These are phyloP conservation scores for Corydoras maculifer DNA, from an alignment of 2,113 vertebrate species.

Conservation along the genomic window DNA sequence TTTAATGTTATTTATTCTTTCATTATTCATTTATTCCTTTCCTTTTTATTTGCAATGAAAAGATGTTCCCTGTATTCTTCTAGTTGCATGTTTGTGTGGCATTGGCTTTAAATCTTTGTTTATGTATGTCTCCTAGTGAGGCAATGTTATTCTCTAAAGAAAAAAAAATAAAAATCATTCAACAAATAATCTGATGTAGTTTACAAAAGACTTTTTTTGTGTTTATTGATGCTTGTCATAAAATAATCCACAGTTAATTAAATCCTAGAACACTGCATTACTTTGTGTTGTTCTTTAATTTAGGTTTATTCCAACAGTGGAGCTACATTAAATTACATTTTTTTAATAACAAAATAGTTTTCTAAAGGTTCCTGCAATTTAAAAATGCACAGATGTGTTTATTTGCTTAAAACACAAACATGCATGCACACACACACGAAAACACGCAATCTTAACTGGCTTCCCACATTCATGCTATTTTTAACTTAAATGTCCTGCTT, in stretches of 20 bases:
- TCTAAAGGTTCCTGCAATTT: too few species aligned
- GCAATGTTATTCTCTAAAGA: neutral
- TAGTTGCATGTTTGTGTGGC: neutral
- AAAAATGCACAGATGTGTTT: too few species aligned
- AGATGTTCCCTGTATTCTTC: slow-evolving; percentile 6
- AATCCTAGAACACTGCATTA: neutral
- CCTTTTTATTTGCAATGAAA: slow-evolving; percentile 15
- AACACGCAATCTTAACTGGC: neutral
- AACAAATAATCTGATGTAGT: slow-evolving; percentile 7
- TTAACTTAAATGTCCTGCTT: neutral
- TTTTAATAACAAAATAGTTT: too few species aligned
- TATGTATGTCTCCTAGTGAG: slow-evolving; percentile 10
- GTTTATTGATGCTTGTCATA: neutral
- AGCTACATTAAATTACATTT: neutral
- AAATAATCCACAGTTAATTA: neutral
- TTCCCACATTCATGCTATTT: neutral
- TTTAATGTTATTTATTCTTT: slow-evolving; percentile 45
- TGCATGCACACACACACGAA: neutral
- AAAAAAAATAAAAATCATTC: slow-evolving; percentile 25
- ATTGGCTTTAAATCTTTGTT: neutral
- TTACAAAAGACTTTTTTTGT: neutral
- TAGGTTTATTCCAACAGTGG: neutral
- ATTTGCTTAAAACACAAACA: neutral
- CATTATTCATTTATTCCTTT: slow-evolving; percentile 53
- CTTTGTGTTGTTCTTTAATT: neutral